Evolutionary conservation across 2,888 invertebrate species (phyloP).

Genomic region (Aradus depressus): DNA sequence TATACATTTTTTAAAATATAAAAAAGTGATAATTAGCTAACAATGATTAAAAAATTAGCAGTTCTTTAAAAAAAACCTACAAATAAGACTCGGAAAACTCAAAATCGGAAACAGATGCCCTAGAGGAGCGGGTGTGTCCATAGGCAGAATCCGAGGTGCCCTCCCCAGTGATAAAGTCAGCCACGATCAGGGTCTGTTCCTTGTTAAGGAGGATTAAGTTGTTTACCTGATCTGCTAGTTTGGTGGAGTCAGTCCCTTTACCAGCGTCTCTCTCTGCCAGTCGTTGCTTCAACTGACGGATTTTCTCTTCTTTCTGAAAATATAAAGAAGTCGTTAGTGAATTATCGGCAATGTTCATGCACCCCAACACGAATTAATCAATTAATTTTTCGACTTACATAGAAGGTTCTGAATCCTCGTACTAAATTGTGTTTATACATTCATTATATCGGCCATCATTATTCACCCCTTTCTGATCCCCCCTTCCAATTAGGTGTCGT

Average conservation of each 20-base stretch:
- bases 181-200: constrained; percentile 53
- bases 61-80: constrained; percentile 37
- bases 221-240: constrained; percentile 30
- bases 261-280: constrained; percentile 63
- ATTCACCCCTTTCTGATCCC: no score
- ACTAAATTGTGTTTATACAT: no score
- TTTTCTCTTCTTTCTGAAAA: constrained; percentile 78
- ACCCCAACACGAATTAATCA: no score
- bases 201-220: constrained; percentile 43
- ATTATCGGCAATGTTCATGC: no score
- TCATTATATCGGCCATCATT: no score
- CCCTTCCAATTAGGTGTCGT: no score
- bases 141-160: constrained; percentile 71
- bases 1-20: no score
- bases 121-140: constrained; percentile 66
- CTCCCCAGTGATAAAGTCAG: constrained; percentile 63
- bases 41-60: not conserved
- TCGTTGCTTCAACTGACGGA: constrained; percentile 66
- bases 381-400: no score
- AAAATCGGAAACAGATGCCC: constrained; percentile 75
- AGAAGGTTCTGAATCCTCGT: no score
- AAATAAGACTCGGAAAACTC: constrained; percentile 83
- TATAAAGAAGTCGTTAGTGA: constrained; percentile 16
- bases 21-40: not conserved
- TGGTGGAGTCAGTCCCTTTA: constrained; percentile 41